A percentile compares a stretch with the other conserved stretches of the same genome.
Conservation (phyloP, 2,797 vertebrate genomes). For the Parauchenoglanis ngamensis region DNA sequence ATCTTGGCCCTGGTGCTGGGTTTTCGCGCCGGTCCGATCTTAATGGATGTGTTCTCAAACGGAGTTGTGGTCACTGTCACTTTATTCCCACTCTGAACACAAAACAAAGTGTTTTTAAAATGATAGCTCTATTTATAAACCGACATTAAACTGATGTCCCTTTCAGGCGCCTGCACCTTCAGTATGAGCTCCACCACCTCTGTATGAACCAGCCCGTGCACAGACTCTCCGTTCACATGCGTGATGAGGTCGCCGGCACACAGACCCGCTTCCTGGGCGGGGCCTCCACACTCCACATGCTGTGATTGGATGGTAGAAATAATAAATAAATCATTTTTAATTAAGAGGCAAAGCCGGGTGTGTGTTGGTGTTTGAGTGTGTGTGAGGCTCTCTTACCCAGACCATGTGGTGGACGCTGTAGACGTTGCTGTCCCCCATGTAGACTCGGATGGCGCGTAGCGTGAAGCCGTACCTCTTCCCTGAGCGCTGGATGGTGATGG, state of each 20-base stretch:
- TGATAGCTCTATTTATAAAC: not conserved
- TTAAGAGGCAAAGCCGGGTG: not conserved
- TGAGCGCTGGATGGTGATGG: constrained; percentile 88
- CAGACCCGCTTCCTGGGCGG: constrained; percentile 88
- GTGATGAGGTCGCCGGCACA: constrained; percentile 91
- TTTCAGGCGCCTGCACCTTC: constrained; percentile 75
- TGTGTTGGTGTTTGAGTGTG: not conserved
- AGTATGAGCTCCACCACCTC: constrained; percentile 93
- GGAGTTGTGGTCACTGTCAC: constrained; percentile 91
- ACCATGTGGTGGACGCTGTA: constrained; percentile 92
- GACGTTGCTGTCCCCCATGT: constrained; percentile 91
- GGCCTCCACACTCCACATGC: constrained; percentile 91
- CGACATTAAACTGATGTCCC: not conserved
- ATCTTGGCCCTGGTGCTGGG: constrained; percentile 91
- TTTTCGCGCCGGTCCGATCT: constrained; percentile 87
- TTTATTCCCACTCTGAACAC: constrained; percentile 84
- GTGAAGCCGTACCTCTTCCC: constrained; percentile 93
- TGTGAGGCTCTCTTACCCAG: constrained; percentile 77
- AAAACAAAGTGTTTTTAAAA: not conserved
- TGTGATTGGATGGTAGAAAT: constrained; percentile 61
- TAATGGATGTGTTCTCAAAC: constrained; percentile 94
- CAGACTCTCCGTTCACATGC: constrained; percentile 91
- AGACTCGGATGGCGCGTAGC: constrained; percentile 87
- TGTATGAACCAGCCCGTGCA: constrained; percentile 92
- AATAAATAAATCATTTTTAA: not conserved